Conservation (phyloP, 2,888 invertebrate genomes). For the Venusia cambrica region DNA sequence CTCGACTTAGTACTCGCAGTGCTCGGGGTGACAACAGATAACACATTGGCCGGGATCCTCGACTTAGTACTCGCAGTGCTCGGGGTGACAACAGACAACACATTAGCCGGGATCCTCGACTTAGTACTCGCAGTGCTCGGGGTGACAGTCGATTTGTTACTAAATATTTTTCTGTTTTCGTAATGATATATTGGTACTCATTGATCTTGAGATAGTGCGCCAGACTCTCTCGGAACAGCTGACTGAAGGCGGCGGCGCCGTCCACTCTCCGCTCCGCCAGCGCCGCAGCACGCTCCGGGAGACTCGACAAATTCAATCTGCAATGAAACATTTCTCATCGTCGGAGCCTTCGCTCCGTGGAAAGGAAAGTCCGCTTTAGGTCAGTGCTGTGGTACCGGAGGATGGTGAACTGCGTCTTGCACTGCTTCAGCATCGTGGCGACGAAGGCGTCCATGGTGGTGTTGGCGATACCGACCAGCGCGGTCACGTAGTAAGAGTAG, state of each 20-base stretch:
- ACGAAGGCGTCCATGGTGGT: conserved; percentile 74
- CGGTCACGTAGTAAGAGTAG: conserved; percentile 65
- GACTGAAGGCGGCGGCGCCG: conserved; percentile 27
- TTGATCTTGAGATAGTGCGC: conserved; percentile 52
- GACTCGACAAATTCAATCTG: conserved; percentile 48
- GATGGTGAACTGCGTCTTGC: conserved; percentile 58
- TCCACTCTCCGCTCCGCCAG: conserved; percentile 19
- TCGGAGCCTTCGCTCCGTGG: too few species aligned
- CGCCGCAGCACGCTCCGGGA: conserved; percentile 41
- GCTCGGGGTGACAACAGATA: too few species aligned
- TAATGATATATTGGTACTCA: conserved; percentile 37
- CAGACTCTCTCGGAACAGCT: conserved; percentile 46
- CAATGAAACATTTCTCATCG: conserved; percentile 20
- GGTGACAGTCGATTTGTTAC: too few species aligned
- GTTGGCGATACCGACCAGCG: conserved; percentile 70
- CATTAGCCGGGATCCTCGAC: too few species aligned
- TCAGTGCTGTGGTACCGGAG: conserved; percentile 47
- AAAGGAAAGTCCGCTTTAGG: too few species aligned
- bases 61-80: too few species aligned
- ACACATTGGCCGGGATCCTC: too few species aligned
- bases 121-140: too few species aligned
- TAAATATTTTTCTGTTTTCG: too few species aligned
- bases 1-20: too few species aligned
- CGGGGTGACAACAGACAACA: too few species aligned
- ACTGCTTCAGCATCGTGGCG: conserved; percentile 60